A percentile compares a stretch with the other conserved stretches of the same genome.
These are phyloP conservation scores for Lutjanus erythropterus DNA, from an alignment of 2,113 vertebrate species.

Conservation along the genomic window DNA sequence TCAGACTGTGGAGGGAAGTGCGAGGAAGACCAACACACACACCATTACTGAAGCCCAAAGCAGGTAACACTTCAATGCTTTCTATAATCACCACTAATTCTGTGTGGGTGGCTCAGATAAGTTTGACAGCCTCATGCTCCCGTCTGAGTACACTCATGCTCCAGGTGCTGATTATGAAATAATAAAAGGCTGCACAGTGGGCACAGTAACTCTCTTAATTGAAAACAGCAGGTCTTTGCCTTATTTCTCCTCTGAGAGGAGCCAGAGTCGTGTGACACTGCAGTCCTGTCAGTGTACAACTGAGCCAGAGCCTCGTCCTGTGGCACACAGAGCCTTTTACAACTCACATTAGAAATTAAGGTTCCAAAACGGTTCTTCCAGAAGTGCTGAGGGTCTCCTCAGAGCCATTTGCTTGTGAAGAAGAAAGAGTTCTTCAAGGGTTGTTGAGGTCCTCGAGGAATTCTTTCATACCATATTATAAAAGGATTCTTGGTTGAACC, in stretches of 20 bases:
- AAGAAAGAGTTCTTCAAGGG: no score
- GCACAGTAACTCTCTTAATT: conserved; percentile 57
- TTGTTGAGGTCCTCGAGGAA: no score
- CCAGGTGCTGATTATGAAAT: conserved; percentile 62
- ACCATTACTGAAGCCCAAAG: not conserved
- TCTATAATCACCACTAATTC: conserved; percentile 19
- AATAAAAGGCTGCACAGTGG: conserved; percentile 51
- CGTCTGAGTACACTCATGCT: conserved; percentile 27
- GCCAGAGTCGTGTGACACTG: conserved; percentile 28
- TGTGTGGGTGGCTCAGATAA: conserved; percentile 18
- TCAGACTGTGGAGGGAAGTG: not conserved
- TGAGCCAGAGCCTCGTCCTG: not conserved
- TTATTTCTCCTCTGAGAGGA: conserved; percentile 34
- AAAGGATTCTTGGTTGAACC: no score
- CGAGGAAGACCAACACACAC: not conserved
- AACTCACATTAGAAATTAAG: no score
- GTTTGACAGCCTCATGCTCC: conserved; percentile 30
- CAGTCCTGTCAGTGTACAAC: conserved; percentile 31
- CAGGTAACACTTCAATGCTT: not conserved
- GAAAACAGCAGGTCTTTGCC: conserved; percentile 64
- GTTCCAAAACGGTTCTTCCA: no score
- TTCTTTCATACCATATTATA: no score
- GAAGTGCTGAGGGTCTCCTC: no score
- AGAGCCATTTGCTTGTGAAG: no score
- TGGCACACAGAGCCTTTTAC: conserved; percentile 10